Evolutionary conservation across 2,797 vertebrate genomes (phyloP).

Genomic region (Brachymystax lenok): DNA sequence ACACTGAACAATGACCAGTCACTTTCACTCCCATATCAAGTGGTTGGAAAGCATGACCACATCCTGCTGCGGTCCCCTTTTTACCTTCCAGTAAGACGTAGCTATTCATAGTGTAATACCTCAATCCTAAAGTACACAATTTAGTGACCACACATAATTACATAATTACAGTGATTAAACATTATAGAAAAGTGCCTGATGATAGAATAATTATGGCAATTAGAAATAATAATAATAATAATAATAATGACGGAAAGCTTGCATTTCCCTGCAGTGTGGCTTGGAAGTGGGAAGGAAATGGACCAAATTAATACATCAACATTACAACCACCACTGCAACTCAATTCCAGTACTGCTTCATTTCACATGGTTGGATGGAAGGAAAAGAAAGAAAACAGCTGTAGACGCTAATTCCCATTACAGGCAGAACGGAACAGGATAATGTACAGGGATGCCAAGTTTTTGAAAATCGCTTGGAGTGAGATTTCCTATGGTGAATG

Average conservation of each 20-base stretch:
- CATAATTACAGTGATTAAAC: conserved; percentile 66
- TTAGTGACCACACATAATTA: conserved; percentile 63
- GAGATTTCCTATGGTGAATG: no score
- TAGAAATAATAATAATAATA: conserved; percentile 49
- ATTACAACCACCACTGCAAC: conserved; percentile 45
- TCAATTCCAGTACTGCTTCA: conserved; percentile 15
- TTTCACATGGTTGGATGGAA: background rate
- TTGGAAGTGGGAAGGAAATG: conserved; percentile 42
- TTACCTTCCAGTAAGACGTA: background rate
- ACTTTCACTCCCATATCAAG: background rate
- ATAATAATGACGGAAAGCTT: conserved; percentile 13
- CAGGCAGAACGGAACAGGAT: no score
- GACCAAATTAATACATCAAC: conserved; percentile 60
- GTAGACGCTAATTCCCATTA: no score
- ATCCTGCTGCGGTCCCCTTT: background rate
- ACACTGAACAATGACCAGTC: background rate
- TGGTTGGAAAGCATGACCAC: background rate
- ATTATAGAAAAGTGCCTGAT: conserved; percentile 51
- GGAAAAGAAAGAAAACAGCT: no score
- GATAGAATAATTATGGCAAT: conserved; percentile 68
- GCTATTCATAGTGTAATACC: background rate
- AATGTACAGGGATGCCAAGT: no score
- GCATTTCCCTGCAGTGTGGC: conserved; percentile 46
- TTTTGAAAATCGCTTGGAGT: no score
- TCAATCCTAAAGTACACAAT: conserved; percentile 13